Evolutionary conservation across 2,888 invertebrate species (phyloP).

Genomic region (Cheilosia soror): DNA sequence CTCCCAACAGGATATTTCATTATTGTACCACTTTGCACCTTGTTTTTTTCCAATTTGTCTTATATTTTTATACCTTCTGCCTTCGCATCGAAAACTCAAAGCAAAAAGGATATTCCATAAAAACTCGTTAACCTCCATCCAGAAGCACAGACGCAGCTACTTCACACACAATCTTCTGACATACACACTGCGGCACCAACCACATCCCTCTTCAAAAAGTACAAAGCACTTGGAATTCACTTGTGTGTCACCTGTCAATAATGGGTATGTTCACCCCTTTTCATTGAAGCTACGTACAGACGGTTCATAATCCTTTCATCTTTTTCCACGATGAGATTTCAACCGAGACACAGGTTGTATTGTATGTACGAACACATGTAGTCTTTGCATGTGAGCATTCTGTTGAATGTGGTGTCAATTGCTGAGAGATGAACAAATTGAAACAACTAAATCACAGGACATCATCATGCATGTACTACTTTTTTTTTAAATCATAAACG

Average conservation of each 20-base stretch:
- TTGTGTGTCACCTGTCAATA: constrained; percentile 57
- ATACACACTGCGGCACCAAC: neutral
- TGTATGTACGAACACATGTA: neutral
- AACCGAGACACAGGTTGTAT: neutral
- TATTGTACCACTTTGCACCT: neutral
- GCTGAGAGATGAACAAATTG: constrained; percentile 1
- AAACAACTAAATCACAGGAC: constrained; percentile 23
- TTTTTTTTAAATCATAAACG: no score
- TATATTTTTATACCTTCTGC: neutral
- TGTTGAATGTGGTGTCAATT: constrained; percentile 34
- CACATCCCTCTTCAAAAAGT: constrained; percentile 18
- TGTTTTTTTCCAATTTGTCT: constrained; percentile 2
- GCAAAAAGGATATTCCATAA: constrained; percentile 30
- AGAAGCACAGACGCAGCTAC: constrained; percentile 42
- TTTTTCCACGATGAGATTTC: neutral
- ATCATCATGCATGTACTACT: constrained; percentile 24
- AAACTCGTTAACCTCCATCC: constrained; percentile 58
- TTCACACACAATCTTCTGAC: constrained; percentile 19
- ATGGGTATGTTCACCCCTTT: constrained; percentile 50
- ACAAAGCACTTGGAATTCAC: constrained; percentile 33
- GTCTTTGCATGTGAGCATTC: neutral
- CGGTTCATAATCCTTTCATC: constrained; percentile 18
- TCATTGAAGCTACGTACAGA: constrained; percentile 5
- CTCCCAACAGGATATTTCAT: constrained; percentile 35
- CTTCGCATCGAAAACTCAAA: constrained; percentile 13